Evolutionary conservation across 2,797 vertebrate genomes (phyloP), one percentile per base, ranked within the genome.

Genomic region (Aphelocoma californica): DNA sequence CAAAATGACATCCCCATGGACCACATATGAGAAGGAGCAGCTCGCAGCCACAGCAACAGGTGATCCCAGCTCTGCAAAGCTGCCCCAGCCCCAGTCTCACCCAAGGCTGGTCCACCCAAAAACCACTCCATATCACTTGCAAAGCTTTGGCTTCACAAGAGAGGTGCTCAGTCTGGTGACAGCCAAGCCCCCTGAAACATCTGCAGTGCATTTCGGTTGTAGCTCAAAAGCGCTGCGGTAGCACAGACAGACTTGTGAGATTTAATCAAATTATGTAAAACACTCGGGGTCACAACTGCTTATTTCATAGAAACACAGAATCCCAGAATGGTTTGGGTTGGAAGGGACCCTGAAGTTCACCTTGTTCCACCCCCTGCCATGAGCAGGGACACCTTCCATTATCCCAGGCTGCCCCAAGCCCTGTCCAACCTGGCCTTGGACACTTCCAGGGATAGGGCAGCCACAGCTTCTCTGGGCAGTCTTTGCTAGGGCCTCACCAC

Each of bases 81-180:
- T 57, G 36, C 20, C 50, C 12, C n/a, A 65, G 54, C 11, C 5
- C 31, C 0, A 7, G 6, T 12, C 10, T 38, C 19, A 0, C 9
- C 29, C 44, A 23, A 65, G 38, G 18, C 38, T 51, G 32, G n/a
- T 56, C 26, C 60, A 81, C 12, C 44, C 4, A 4, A 0, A 7
- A 45, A 1, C 9, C 1, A 26, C 23, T 65, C 42, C 32, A 7
- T 0, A 13, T 7, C 0, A 0, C 45, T 0, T 24, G 65, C n/a
- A 78, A 66, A 81, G 56, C 40, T 29, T n/a, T 34, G 72, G 45
- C 44, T 65, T 64, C 45, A 34, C n/a, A 50, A 36, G 21, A 0
- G 11, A 56, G 17, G 14, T 32, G 32, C 21, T 53, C 31, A 38
- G 0, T 2, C 34, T 74, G 12, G 2, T 12, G 48, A n/a, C 0